Base-by-base conservation (phyloP, 2,113 vertebrate species). In the Crotalus horridus region DNA sequence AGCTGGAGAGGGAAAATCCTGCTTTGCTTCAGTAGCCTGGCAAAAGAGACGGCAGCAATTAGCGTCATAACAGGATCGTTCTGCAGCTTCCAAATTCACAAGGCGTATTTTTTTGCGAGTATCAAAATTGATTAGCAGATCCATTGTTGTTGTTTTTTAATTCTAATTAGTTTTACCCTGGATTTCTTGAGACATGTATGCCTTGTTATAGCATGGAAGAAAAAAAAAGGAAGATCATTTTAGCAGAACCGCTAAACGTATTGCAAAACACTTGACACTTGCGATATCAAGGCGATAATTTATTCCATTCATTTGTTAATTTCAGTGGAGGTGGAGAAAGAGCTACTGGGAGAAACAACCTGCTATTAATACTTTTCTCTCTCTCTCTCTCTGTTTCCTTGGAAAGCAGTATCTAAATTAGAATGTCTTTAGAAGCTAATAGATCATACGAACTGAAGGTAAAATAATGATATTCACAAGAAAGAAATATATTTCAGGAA, bases 221-320 rank as follows among this genome's bases (percentile, higher is more conserved):
- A 1, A 0, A 7, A 7, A 15, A 64, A 86, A 53, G 46, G 13
- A 51, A 61, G 20, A 6, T 87, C 0, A 1, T 0, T 93, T 95
- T 48, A 86, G 91, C 61, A 61, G 88, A 88, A 33, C n/a, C 43
- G 39, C 58, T 85, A 54, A 89, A 59, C 39, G 88, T 56, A 39
- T 56, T 74, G 54, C 93, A 86, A 56, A 94, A 81, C 91, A 54
- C 69, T 87, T 0, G 0, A 92, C 43, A 6, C 90, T 94, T 88
- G 33, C 10, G 91, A 92, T 94, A 94, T 58, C 3, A 0, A 91
- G 94, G 92, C 90, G 94, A 91, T 92, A 92, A 95, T 94, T 94
- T 56, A 11, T 87, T 92, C 93, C 81, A 5, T 88, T 90, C 89
- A 21, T 88, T 88, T 23, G 74, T 81, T 81, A 43, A 74, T 87